Evolutionary conservation across 2,888 invertebrate species (phyloP).

Genomic region (Cyaniris semiargus): DNA sequence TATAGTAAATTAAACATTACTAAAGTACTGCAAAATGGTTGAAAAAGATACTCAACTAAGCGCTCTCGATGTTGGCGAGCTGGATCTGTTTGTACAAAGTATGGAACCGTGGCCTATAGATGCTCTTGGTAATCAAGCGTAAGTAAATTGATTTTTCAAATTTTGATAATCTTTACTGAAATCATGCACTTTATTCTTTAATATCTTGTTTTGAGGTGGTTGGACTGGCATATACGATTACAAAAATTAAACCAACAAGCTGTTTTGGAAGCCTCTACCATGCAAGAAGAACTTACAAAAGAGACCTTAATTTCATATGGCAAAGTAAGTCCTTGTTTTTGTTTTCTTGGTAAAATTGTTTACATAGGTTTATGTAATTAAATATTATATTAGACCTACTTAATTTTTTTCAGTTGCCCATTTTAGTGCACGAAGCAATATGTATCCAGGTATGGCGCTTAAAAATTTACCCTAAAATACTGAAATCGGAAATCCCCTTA

Average conservation of each 20-base stretch:
- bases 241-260: constrained; percentile 95
- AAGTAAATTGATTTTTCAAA: constrained; percentile 41
- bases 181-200: not conserved
- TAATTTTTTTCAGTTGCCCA: constrained; percentile 77
- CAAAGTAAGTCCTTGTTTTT: constrained; percentile 76
- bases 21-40: constrained; percentile 62
- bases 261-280: constrained; percentile 87
- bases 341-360: not conserved
- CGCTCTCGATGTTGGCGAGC: constrained; percentile 84
- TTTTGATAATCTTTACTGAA: constrained; percentile 18
- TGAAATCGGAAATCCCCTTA: constrained; percentile 84
- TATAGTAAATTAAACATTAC: too few relatives aligned
- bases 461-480: constrained; percentile 88
- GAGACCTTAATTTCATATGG: constrained; percentile 88
- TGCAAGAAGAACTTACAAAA: constrained; percentile 91
- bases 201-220: constrained; percentile 81
- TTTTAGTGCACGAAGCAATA: constrained; percentile 90
- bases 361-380: too few relatives aligned
- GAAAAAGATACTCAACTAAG: constrained; percentile 70
- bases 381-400: not conserved
- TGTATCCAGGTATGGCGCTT: constrained; percentile 92
- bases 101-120: constrained; percentile 84
- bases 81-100: constrained; percentile 87
- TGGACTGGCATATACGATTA: constrained; percentile 89
- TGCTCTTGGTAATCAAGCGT: constrained; percentile 83